Conservation (phyloP, 92 coral and sea anemone species). For the Meandrina meandrites region DNA sequence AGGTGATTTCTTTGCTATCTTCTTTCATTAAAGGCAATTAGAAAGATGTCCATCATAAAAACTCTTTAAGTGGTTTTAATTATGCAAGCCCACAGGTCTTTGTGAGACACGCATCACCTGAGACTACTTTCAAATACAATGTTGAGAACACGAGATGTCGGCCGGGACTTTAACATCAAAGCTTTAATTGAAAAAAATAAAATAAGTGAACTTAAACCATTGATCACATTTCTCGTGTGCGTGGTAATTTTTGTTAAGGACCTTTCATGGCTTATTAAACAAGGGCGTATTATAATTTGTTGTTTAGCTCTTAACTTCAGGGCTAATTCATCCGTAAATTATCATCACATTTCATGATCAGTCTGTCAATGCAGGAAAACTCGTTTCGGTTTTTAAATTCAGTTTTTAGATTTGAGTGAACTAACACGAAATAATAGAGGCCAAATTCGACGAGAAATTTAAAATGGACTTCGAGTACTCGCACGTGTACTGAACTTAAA, state of each 20-base stretch:
- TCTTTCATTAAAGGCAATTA: background rate
- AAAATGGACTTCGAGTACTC: background rate
- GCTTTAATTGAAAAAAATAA: background rate
- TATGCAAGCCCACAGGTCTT: background rate
- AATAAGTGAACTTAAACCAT: background rate
- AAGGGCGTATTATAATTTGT: background rate
- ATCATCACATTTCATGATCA: background rate
- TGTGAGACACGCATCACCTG: background rate
- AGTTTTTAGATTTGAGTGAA: background rate
- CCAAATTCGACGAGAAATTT: background rate
- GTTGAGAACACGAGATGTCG: background rate
- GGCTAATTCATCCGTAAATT: background rate
- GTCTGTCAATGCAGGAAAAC: background rate
- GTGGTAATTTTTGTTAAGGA: background rate
- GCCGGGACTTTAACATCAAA: background rate
- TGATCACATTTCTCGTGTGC: background rate
- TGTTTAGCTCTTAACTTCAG: background rate
- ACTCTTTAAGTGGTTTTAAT: background rate
- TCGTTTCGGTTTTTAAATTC: background rate
- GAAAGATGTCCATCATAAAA: background rate
- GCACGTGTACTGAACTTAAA: background rate
- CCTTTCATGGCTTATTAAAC: background rate
- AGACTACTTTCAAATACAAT: background rate
- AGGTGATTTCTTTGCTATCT: background rate
- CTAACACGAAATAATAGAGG: background rate